These are phyloP conservation scores for Acanthornis magna DNA, from an alignment of 2,797 vertebrate genomes.

Conservation along the genomic window DNA sequence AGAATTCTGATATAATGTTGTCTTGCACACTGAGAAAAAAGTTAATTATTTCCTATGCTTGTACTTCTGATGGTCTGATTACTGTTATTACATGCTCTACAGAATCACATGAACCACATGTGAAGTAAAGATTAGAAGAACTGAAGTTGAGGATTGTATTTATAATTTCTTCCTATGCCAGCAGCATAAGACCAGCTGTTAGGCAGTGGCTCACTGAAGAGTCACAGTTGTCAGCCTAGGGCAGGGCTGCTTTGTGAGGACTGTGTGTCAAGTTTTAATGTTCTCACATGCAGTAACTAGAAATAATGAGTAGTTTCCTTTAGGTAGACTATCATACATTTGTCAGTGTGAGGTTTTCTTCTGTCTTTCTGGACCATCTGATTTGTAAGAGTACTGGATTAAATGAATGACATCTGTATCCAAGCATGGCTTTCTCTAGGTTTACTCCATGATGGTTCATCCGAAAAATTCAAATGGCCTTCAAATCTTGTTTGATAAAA, in stretches of 20 bases:
- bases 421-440: neutral
- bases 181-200: neutral
- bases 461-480: neutral
- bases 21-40: neutral
- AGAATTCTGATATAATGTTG: neutral
- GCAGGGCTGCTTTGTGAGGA: neutral
- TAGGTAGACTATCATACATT: neutral
- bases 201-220: neutral
- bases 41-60: neutral
- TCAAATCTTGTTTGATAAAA: neutral
- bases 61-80: neutral
- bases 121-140: neutral
- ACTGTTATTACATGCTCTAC: neutral
- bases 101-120: neutral
- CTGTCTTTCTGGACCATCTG: neutral
- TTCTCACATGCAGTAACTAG: neutral
- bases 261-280: neutral
- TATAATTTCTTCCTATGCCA: neutral
- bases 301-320: neutral
- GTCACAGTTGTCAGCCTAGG: neutral
- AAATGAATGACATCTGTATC: neutral
- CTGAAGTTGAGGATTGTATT: neutral
- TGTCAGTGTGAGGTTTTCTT: neutral
- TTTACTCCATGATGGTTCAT: neutral
- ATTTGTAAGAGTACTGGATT: neutral